Conservation (phyloP, 2,113 vertebrate species). For the Oncorhynchus mykiss region DNA sequence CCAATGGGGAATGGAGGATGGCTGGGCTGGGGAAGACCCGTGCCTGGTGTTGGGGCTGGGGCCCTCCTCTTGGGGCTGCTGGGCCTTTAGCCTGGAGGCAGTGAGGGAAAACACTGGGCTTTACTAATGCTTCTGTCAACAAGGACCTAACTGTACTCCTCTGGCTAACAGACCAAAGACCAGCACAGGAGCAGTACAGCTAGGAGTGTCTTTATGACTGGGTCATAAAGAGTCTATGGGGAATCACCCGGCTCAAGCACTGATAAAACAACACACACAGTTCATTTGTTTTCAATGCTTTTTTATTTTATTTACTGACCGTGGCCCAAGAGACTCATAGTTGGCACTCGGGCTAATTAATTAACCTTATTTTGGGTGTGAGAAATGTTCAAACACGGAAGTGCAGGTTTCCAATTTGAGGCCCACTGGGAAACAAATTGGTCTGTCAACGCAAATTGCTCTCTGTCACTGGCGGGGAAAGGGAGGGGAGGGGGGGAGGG, state of each 20-base stretch:
- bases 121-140: conserved; percentile 4
- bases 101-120: not conserved
- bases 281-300: not conserved
- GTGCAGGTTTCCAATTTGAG: conserved; percentile 40
- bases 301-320: not conserved
- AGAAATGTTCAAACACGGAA: conserved; percentile 7
- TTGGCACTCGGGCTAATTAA: conserved; percentile 24
- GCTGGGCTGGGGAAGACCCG: not conserved
- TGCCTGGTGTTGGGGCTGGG: not conserved
- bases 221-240: too few relatives aligned
- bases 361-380: conserved; percentile 4
- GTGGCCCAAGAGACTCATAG: not conserved
- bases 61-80: not conserved
- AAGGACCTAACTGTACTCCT: not conserved
- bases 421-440: conserved; percentile 48
- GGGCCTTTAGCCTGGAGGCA: not conserved
- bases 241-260: too few relatives aligned
- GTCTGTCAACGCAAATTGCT: conserved; percentile 48
- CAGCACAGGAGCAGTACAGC: too few relatives aligned
- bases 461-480: conserved; percentile 38
- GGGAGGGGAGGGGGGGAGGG: not conserved
- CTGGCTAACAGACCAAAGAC: not conserved
- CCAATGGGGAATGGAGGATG: not conserved
- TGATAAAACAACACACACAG: not conserved
- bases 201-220: too few relatives aligned